Evolutionary conservation across 2,797 vertebrate species (phyloP).

Genomic region (Syndactyla subalaris): DNA sequence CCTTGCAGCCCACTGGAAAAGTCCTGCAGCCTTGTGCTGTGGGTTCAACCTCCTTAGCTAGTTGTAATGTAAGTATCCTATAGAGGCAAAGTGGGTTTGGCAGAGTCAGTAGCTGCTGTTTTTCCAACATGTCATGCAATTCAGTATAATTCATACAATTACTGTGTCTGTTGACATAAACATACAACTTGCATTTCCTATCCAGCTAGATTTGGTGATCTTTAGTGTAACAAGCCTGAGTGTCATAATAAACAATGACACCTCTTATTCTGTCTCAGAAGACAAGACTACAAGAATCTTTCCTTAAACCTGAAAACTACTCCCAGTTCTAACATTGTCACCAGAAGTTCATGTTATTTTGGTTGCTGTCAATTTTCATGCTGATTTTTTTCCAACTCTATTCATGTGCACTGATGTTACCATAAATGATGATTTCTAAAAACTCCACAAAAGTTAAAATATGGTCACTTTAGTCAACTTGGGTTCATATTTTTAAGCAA

Average conservation of each 20-base stretch:
- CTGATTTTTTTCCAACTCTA: background rate
- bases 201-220: background rate
- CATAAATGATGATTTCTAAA: background rate
- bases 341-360: background rate
- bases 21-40: background rate
- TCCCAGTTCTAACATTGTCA: background rate
- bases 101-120: background rate
- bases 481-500: background rate
- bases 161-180: background rate
- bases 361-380: background rate
- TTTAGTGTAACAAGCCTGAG: background rate
- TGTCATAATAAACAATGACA: background rate
- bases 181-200: background rate
- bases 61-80: accelerated
- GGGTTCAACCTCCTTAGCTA: background rate
- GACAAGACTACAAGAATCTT: background rate
- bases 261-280: background rate
- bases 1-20: background rate
- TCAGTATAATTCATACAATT: background rate
- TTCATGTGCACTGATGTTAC: background rate
- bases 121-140: background rate
- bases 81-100: background rate
- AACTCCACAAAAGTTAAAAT: background rate
- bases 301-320: background rate
- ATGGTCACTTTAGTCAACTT: background rate